phyloP scores from a whole-genome alignment of 2,797 vertebrate species.

The Manis crassicaudata region DNA sequence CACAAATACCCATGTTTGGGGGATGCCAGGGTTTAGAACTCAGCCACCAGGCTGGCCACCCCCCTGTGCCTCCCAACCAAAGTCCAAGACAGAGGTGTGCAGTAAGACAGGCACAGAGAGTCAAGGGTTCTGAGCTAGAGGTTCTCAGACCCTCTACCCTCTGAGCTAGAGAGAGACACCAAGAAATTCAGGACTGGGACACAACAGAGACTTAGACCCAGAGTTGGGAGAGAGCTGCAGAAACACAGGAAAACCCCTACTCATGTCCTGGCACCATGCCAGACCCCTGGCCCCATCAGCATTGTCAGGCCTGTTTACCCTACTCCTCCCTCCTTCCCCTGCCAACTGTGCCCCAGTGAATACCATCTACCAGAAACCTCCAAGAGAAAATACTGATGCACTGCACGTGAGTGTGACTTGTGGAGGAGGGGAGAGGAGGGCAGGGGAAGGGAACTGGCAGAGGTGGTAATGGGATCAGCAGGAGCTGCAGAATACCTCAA shows the following conservation, averaged over 20 bases:
- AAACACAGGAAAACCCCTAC: not conserved
- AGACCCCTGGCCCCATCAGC: not conserved
- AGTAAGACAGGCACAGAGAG: not conserved
- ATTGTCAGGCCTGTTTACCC: not conserved
- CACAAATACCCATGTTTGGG: not conserved
- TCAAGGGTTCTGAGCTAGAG: not conserved
- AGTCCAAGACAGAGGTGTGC: not conserved
- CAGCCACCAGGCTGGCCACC: not conserved
- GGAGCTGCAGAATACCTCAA: conserved; percentile 51
- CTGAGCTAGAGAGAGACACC: not conserved
- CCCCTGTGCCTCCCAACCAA: not conserved
- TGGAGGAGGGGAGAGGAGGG: not conserved
- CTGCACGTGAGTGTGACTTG: not conserved
- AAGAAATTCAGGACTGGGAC: not conserved
- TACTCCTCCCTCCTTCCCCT: not conserved
- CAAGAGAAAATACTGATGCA: conserved; percentile 27
- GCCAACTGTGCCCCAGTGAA: not conserved
- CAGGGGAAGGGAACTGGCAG: not conserved
- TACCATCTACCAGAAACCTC: conserved; percentile 57
- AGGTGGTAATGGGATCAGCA: not conserved
- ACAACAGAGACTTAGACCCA: not conserved
- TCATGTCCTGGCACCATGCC: not conserved
- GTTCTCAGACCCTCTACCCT: not conserved
- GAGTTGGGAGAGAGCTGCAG: not conserved
- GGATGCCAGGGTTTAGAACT: not conserved